Evolutionary conservation across 2,888 invertebrate genomes (phyloP).

Genomic region (Proisotoma minuta): DNA sequence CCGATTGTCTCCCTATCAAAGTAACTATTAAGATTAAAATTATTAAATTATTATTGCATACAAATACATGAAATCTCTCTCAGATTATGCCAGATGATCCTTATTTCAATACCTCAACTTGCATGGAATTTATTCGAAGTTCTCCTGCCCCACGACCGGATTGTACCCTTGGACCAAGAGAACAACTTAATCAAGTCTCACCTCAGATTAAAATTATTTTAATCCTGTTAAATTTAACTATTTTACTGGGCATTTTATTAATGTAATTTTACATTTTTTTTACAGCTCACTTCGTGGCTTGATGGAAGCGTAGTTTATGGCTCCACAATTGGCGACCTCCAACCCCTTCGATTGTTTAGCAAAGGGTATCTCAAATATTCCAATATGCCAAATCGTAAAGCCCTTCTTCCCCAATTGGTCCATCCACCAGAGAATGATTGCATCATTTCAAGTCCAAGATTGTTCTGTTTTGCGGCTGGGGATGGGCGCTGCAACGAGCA

Average conservation of each 20-base stretch:
- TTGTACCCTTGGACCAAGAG: constrained; percentile 75
- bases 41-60: background rate
- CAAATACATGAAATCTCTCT: background rate
- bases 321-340: constrained; percentile 66
- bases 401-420: constrained; percentile 57
- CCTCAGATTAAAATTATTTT: background rate
- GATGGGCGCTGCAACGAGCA: constrained; percentile 76
- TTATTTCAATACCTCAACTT: constrained; percentile 50
- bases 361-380: constrained; percentile 65
- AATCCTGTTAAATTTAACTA: background rate
- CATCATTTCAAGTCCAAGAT: constrained; percentile 45
- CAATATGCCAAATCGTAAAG: constrained; percentile 59
- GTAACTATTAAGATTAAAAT: constrained; percentile 53
- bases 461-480: constrained; percentile 69
- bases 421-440: constrained; percentile 50
- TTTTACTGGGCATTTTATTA: background rate
- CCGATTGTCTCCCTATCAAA: constrained; percentile 75
- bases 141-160: constrained; percentile 71
- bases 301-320: constrained; percentile 80
- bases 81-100: constrained; percentile 40
- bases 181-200: constrained; percentile 72
- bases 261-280: background rate
- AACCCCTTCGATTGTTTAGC: constrained; percentile 68
- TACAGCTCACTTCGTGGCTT: constrained; percentile 66
- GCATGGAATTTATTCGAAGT: constrained; percentile 77